A percentile compares a stretch with the other conserved stretches of the same genome.
Evolutionary conservation across 2,888 invertebrate genomes (phyloP).

Genomic region (Cepaea hortensis): DNA sequence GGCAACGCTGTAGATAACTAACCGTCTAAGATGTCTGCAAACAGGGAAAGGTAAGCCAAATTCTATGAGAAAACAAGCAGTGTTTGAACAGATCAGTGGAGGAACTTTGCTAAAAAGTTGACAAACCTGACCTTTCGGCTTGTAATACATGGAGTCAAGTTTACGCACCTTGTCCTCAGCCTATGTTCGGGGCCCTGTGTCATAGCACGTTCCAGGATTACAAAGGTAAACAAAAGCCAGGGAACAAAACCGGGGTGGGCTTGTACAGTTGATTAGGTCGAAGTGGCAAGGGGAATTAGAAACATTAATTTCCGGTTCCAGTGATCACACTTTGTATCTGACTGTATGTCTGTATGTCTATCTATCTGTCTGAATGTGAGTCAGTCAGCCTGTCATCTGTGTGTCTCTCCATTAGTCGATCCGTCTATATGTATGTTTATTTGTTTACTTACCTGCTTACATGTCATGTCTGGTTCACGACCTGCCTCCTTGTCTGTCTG

Average conservation of each 20-base stretch:
- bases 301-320: background rate
- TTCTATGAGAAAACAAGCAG: conserved; percentile 25
- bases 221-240: background rate
- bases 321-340: background rate
- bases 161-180: background rate
- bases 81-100: conserved; percentile 24
- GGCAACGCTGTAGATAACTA: background rate
- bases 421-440: too few species aligned
- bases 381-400: too few species aligned
- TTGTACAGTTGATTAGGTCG: background rate
- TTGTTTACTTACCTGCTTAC: too few species aligned
- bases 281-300: too few species aligned
- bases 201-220: conserved; percentile 16
- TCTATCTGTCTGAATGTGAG: background rate
- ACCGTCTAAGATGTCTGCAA: conserved; percentile 12
- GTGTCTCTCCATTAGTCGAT: too few species aligned
- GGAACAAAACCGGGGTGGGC: background rate
- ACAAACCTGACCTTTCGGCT: conserved; percentile 29
- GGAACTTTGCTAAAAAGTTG: conserved; percentile 23
- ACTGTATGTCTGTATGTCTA: background rate
- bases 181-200: background rate
- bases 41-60: background rate
- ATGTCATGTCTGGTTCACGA: too few species aligned
- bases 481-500: background rate
- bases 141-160: conserved; percentile 24